A percentile compares a stretch with the other conserved stretches of the same genome.
phyloP scores from a whole-genome alignment of 2,797 vertebrate genomes.

The Cetoscarus ocellatus region DNA sequence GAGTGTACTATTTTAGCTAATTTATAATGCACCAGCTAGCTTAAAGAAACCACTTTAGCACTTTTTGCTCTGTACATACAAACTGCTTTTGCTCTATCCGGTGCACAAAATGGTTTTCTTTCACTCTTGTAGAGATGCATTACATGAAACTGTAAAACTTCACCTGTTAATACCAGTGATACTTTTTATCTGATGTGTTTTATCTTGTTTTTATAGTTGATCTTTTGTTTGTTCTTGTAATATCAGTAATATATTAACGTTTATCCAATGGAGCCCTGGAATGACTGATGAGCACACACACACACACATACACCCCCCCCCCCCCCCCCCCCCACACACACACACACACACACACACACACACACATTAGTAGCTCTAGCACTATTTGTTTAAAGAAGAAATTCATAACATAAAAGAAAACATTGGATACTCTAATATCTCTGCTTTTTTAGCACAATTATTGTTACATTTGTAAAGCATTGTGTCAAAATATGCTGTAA shows the following conservation, averaged over 20 bases:
- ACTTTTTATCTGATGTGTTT: constrained; percentile 66
- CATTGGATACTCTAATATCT: constrained; percentile 54
- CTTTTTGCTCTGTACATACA: constrained; percentile 86
- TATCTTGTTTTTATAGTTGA: constrained; percentile 58
- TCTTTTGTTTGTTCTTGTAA: constrained; percentile 46
- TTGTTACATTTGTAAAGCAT: constrained; percentile 54
- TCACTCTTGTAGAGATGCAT: constrained; percentile 69
- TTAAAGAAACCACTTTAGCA: constrained; percentile 81
- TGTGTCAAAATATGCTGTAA: constrained; percentile 74
- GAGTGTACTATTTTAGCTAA: constrained; percentile 69
- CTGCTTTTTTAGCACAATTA: constrained; percentile 59
- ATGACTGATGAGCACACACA: constrained; percentile 37
- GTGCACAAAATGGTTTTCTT: constrained; percentile 65
- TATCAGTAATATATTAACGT: constrained; percentile 73
- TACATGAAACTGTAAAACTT: constrained; percentile 72
- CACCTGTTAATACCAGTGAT: constrained; percentile 73
- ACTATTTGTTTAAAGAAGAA: constrained; percentile 38
- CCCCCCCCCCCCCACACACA: too few relatives aligned
- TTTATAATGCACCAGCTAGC: constrained; percentile 81
- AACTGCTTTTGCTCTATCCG: constrained; percentile 63
- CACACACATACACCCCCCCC: too few relatives aligned
- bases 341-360: constrained; percentile 23
- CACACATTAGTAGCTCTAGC: constrained; percentile 36
- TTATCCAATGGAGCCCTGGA: constrained; percentile 49
- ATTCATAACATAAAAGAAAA: constrained; percentile 26